A percentile compares a stretch with the other conserved stretches of the same genome.
Evolutionary conservation across 2,888 invertebrate genomes (phyloP).

Genomic region (Apamea crenata): DNA sequence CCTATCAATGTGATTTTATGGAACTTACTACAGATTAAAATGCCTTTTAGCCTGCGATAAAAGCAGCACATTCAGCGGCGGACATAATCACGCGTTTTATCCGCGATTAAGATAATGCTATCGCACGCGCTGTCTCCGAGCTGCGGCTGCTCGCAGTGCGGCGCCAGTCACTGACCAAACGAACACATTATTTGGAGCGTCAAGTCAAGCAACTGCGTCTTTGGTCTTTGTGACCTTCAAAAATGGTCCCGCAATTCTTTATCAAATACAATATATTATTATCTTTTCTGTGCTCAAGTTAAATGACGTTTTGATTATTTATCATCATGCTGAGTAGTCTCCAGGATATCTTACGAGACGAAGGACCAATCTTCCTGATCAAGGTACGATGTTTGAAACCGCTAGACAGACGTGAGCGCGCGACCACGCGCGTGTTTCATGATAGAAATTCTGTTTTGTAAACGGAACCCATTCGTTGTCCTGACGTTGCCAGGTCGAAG

Average conservation of each 20-base stretch:
- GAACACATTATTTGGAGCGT: not conserved
- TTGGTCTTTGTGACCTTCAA: not conserved
- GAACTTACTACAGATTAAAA: constrained; percentile 38
- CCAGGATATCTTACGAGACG: constrained; percentile 33
- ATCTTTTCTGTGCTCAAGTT: not conserved
- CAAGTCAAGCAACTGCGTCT: not conserved
- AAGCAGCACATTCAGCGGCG: constrained; percentile 12
- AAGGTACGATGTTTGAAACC: constrained; percentile 54
- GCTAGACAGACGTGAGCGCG: not conserved
- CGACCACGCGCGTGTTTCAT: not conserved
- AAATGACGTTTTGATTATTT: constrained; percentile 12
- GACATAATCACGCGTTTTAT: constrained; percentile 57
- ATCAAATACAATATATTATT: not conserved
- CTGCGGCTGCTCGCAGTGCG: constrained; percentile 25
- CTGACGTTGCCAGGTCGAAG: not conserved
- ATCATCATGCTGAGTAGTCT: constrained; percentile 37
- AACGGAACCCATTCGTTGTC: constrained; percentile 4
- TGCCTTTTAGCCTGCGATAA: constrained; percentile 40
- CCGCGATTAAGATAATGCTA: constrained; percentile 65
- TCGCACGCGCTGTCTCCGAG: constrained; percentile 18
- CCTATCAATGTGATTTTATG: constrained; percentile 45
- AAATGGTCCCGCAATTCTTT: not conserved
- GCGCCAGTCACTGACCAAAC: constrained; percentile 20
- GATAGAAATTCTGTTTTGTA: constrained; percentile 23
- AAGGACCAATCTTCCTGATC: constrained; percentile 59